Percentiles rank a stretch among this genome's conserved stretches.
These are phyloP conservation scores for Butorides virescens DNA, from an alignment of 2,113 vertebrate species.

Conservation along the genomic window DNA sequence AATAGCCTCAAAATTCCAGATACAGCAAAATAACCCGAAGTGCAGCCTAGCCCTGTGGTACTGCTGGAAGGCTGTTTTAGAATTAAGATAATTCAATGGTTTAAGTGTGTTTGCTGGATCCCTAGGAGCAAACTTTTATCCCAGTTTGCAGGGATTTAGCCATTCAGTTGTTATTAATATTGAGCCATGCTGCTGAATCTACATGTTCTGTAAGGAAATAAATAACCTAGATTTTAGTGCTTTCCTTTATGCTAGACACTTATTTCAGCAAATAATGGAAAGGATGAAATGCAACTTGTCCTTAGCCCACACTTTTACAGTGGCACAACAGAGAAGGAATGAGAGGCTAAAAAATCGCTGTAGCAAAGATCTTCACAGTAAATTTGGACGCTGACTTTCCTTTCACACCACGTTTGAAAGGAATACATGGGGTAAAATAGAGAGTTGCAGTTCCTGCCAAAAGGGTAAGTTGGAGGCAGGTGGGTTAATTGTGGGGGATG, in stretches of 20 bases:
- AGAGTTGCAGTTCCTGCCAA: neutral
- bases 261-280: neutral
- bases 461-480: neutral
- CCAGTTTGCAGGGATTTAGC: conserved; percentile 33
- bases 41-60: neutral
- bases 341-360: neutral
- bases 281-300: neutral
- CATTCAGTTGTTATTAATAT: conserved; percentile 38
- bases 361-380: neutral
- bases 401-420: neutral
- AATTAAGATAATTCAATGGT: conserved; percentile 10
- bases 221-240: conserved; percentile 31
- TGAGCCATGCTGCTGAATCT: conserved; percentile 32
- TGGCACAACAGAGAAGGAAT: neutral
- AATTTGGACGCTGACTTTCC: neutral
- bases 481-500: neutral
- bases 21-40: neutral
- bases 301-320: neutral
- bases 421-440: neutral
- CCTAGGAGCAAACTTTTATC: conserved; percentile 47
- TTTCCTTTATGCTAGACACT: neutral
- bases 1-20: conserved; percentile 31
- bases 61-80: conserved; percentile 7
- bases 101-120: conserved; percentile 3
- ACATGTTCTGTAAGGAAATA: conserved; percentile 33